Percentiles rank a stretch among this genome's conserved stretches.
Evolutionary conservation across 2,113 vertebrate species (phyloP).

Genomic region (Lontra canadensis): DNA sequence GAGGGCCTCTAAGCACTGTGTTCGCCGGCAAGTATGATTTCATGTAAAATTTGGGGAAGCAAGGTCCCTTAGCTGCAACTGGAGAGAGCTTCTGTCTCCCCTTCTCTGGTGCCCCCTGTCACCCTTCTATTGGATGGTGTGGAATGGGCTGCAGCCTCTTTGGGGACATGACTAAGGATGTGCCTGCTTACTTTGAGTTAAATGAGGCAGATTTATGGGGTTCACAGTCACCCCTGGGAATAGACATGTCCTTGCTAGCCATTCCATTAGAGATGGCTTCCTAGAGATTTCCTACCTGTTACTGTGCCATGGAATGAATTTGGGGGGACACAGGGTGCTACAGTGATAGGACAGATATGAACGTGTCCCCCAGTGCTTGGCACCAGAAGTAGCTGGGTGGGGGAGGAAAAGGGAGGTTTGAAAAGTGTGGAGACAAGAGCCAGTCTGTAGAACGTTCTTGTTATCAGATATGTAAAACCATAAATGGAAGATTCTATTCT

Average conservation of each 20-base stretch:
- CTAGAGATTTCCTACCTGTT: not conserved
- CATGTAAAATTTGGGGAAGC: not conserved
- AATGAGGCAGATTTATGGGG: not conserved
- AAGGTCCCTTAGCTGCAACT: not conserved
- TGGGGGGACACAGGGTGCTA: not conserved
- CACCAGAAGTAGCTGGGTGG: not conserved
- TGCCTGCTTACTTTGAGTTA: not conserved
- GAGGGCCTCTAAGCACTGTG: not conserved
- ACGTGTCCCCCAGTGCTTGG: not conserved
- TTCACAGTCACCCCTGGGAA: not conserved
- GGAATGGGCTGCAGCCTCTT: not conserved
- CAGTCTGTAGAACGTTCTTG: not conserved
- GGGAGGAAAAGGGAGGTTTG: not conserved
- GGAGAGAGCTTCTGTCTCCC: not conserved
- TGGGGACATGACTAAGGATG: not conserved
- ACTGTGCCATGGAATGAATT: not conserved
- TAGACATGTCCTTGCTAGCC: not conserved
- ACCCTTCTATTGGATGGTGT: not conserved
- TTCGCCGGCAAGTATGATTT: not conserved
- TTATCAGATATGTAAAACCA: not conserved
- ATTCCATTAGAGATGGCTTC: not conserved
- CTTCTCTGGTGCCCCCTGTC: not conserved
- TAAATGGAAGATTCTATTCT: not conserved
- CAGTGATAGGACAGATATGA: no score
- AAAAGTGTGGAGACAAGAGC: not conserved